Percentiles rank a stretch among this genome's conserved stretches.
These are phyloP conservation scores for Drosophila anceps DNA, from an alignment of 2,888 invertebrate genomes.

Conservation along the genomic window DNA sequence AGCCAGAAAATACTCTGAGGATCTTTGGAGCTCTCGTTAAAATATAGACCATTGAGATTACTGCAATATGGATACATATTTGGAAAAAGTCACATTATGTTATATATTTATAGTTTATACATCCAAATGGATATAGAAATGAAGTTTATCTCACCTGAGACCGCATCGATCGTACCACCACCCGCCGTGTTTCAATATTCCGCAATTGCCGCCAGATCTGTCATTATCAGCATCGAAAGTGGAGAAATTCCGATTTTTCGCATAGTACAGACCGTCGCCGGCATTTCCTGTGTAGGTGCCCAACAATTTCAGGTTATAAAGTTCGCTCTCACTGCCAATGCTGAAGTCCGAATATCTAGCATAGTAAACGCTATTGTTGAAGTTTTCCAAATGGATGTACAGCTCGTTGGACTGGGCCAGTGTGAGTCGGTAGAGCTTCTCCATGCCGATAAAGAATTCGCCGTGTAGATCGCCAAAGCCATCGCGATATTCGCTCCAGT, in stretches of 20 bases:
- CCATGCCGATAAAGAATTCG: slow-evolving; percentile 18
- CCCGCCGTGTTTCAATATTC: background rate
- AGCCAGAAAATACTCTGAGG: slow-evolving; percentile 3
- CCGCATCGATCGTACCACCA: slow-evolving; percentile 22
- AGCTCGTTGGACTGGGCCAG: background rate
- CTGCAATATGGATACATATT: slow-evolving; percentile 3
- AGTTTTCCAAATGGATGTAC: slow-evolving; percentile 13
- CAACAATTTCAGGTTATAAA: background rate
- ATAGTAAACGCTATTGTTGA: background rate
- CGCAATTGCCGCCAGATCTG: background rate
- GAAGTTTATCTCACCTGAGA: background rate
- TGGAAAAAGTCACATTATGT: too few species aligned
- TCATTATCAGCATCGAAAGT: slow-evolving; percentile 10
- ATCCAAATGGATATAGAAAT: too few species aligned
- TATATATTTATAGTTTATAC: background rate
- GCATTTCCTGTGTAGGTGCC: slow-evolving; percentile 9
- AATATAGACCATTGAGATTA: slow-evolving; percentile 9
- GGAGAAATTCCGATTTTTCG: background rate
- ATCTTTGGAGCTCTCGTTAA: background rate
- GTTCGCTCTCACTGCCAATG: slow-evolving; percentile 6
- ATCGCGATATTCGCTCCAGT: slow-evolving; percentile 11
- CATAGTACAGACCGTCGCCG: slow-evolving; percentile 1
- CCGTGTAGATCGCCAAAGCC: slow-evolving; percentile 6
- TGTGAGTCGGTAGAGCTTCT: slow-evolving; percentile 4
- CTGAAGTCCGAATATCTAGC: slow-evolving; percentile 2